Conservation (phyloP, 2,888 invertebrate species). For the Tetranychus truncatus region DNA sequence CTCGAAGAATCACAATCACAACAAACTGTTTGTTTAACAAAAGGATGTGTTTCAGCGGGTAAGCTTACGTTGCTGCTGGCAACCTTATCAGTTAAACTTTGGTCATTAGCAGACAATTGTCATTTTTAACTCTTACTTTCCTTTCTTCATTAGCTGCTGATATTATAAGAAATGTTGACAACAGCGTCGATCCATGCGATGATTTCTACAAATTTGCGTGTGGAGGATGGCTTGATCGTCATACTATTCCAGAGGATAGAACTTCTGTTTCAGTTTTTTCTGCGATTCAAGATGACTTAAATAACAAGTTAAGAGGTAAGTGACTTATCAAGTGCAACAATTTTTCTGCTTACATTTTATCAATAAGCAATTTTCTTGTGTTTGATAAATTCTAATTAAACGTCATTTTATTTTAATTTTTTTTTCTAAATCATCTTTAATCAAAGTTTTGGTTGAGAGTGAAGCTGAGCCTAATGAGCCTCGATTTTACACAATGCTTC, state of each 20-base stretch:
- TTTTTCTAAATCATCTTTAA: conserved; percentile 1
- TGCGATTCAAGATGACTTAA: conserved; percentile 40
- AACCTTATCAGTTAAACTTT: not conserved
- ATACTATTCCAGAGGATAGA: conserved; percentile 57
- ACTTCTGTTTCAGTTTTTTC: conserved; percentile 52
- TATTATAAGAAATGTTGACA: conserved; percentile 50
- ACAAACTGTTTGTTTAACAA: conserved; percentile 19
- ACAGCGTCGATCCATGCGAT: conserved; percentile 51
- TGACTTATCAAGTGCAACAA: conserved; percentile 15
- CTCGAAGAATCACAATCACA: conserved; percentile 19
- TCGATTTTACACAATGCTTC: conserved; percentile 53
- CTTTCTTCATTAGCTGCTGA: conserved; percentile 41
- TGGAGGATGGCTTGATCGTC: conserved; percentile 46
- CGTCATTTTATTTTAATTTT: not conserved
- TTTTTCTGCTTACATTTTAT: conserved; percentile 37
- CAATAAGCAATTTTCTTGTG: too few relatives aligned
- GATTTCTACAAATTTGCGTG: conserved; percentile 64
- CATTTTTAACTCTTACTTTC: not conserved
- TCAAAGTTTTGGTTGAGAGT: conserved; percentile 31
- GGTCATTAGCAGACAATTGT: not conserved
- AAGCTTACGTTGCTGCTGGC: not conserved
- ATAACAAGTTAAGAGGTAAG: conserved; percentile 42
- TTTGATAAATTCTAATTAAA: too few relatives aligned
- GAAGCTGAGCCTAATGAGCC: conserved; percentile 32
- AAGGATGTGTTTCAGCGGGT: conserved; percentile 20